These are phyloP conservation scores for Rhopalosiphum padi DNA, from an alignment of 1,140 invertebrate genomes.

Conservation along the genomic window DNA sequence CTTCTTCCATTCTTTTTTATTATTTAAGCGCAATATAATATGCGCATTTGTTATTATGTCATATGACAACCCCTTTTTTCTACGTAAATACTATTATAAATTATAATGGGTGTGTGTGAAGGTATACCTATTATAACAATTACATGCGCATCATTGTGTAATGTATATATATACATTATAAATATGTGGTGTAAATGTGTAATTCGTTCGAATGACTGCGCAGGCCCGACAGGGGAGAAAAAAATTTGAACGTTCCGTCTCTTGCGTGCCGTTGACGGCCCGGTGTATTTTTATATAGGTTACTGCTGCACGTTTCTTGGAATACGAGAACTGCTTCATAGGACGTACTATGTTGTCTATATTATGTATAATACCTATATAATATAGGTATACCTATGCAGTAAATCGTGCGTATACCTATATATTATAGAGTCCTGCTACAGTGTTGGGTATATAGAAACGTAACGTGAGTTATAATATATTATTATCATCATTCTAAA, in stretches of 20 bases:
- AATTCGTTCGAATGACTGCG: background rate
- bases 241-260: background rate
- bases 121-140: too few relatives aligned
- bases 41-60: background rate
- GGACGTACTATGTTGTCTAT: background rate
- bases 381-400: too few relatives aligned
- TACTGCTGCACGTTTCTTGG: background rate
- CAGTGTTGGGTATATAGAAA: too few relatives aligned
- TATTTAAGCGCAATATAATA: background rate
- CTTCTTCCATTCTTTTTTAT: background rate
- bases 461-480: too few relatives aligned
- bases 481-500: too few relatives aligned
- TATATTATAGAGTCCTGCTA: too few relatives aligned
- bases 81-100: background rate
- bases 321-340: background rate
- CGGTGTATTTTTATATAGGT: background rate
- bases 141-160: too few relatives aligned
- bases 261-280: too few relatives aligned
- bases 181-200: too few relatives aligned
- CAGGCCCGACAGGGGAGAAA: background rate
- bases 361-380: background rate
- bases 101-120: too few relatives aligned
- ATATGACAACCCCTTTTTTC: background rate
- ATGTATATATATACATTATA: too few relatives aligned
- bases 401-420: background rate